Evolutionary conservation across 2,888 invertebrate species (phyloP).

Genomic region (Euphydryas editha): DNA sequence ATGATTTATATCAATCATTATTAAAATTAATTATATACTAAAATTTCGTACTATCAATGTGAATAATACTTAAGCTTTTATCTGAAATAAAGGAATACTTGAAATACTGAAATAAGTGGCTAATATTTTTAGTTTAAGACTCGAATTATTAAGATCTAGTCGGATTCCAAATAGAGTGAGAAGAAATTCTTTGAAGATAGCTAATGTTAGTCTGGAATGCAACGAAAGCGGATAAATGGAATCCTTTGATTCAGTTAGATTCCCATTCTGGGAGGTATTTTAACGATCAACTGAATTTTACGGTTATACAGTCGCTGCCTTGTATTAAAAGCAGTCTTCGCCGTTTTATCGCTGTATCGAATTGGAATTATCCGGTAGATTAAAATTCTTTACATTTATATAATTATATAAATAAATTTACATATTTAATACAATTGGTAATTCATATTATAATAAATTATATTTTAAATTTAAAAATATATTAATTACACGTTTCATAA

Average conservation of each 20-base stretch:
- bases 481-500: no score
- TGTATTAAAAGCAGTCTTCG: neutral
- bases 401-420: no score
- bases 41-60: no score
- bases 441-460: no score
- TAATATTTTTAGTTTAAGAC: neutral
- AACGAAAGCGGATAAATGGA: conserved; percentile 3
- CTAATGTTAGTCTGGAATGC: conserved; percentile 3
- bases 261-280: conserved; percentile 8
- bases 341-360: neutral
- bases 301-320: neutral
- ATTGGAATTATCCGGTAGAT: neutral
- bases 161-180: neutral
- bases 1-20: no score
- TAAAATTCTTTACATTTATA: neutral
- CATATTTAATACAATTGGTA: no score
- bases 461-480: no score
- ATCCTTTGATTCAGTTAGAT: conserved; percentile 12
- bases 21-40: no score
- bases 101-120: no score
- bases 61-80: no score
- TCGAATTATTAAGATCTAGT: neutral
- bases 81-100: no score
- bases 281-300: neutral
- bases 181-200: conserved; percentile 2